phyloP scores from a whole-genome alignment of 2,113 vertebrate species.

The Leucopternis melanops region DNA sequence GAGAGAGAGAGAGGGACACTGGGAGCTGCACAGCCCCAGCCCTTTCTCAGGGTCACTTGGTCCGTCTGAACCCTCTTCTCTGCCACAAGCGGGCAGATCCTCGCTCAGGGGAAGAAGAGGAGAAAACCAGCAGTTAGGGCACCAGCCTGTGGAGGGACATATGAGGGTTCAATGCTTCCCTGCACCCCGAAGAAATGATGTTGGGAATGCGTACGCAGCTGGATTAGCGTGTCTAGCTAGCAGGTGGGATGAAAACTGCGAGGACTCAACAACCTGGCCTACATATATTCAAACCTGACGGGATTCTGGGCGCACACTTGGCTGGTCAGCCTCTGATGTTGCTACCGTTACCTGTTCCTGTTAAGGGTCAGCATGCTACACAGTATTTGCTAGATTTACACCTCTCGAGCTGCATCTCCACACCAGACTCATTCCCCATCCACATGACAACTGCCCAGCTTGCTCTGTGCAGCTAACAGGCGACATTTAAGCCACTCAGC shows the following conservation, averaged over 20 bases:
- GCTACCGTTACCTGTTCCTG: neutral
- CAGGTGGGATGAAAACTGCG: neutral
- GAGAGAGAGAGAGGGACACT: too few relatives aligned
- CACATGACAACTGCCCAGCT: neutral
- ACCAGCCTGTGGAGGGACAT: accelerated
- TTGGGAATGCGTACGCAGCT: accelerated
- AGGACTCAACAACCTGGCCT: neutral
- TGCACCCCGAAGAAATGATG: accelerated
- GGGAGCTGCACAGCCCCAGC: neutral
- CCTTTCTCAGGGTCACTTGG: neutral
- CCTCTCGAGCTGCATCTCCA: neutral
- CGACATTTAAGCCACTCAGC: neutral
- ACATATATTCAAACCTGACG: accelerated
- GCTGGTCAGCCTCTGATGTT: neutral
- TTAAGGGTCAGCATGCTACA: neutral
- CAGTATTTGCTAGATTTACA: neutral
- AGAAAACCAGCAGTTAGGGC: neutral
- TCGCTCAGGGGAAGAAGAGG: neutral
- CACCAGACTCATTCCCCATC: neutral
- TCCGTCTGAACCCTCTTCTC: neutral
- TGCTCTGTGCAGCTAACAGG: neutral
- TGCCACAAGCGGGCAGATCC: neutral
- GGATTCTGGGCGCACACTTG: neutral
- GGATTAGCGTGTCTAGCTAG: neutral
- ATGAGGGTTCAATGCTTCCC: neutral